These are phyloP conservation scores for Isotomurus palustris DNA, from an alignment of 2,888 invertebrate genomes.

Conservation along the genomic window DNA sequence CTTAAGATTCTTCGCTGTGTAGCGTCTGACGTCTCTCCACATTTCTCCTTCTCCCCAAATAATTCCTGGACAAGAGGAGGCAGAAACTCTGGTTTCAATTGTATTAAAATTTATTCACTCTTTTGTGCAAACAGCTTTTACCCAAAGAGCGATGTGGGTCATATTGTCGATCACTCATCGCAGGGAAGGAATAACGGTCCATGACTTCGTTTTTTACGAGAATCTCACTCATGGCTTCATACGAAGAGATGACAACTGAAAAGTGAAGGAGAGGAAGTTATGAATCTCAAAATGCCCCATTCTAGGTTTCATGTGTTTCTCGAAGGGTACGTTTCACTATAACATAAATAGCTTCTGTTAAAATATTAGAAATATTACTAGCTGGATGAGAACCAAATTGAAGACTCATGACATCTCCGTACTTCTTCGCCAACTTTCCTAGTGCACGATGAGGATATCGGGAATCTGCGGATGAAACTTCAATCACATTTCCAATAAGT, in stretches of 20 bases:
- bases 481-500: constrained; percentile 8
- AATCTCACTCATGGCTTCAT: constrained; percentile 6
- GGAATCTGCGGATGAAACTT: background rate
- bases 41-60: constrained; percentile 2
- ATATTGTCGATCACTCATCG: constrained; percentile 1
- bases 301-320: background rate
- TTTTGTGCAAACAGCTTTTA: too few species aligned
- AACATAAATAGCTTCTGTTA: too few species aligned
- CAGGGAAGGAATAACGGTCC: background rate
- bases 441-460: constrained; percentile 9
- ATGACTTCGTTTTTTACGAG: background rate
- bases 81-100: too few species aligned
- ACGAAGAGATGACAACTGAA: constrained; percentile 1
- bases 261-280: too few species aligned
- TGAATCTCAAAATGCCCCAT: background rate
- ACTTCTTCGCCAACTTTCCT: constrained; percentile 11
- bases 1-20: background rate
- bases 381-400: constrained; percentile 2
- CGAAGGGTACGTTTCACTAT: constrained; percentile 16
- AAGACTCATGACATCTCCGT: constrained; percentile 15
- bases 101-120: too few species aligned
- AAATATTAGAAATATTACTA: too few species aligned
- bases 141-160: too few species aligned
- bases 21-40: background rate
- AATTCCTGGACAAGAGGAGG: constrained; percentile 1